A percentile compares a stretch with the other conserved stretches of the same genome.
These are phyloP conservation scores for Epirrhoe alternata DNA, from an alignment of 2,888 invertebrate genomes.

Conservation along the genomic window DNA sequence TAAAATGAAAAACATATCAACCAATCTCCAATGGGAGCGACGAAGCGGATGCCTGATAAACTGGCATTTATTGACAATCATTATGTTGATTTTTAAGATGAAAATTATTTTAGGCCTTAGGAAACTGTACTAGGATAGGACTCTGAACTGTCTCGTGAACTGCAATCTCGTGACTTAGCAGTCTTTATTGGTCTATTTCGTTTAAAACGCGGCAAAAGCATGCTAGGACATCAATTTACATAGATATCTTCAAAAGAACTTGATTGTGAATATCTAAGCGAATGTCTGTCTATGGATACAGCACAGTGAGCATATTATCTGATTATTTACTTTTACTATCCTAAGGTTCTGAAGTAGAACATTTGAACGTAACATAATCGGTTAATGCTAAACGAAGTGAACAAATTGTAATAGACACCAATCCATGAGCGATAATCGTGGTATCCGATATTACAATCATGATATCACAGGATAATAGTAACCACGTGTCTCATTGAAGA, in stretches of 20 bases:
- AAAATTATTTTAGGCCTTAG: not conserved
- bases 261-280: too few species aligned
- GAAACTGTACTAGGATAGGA: not conserved
- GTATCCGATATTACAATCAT: slow-evolving; percentile 17
- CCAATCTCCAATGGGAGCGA: slow-evolving; percentile 18
- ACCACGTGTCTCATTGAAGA: slow-evolving; percentile 1
- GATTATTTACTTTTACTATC: not conserved
- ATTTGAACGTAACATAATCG: slow-evolving; percentile 12
- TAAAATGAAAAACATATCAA: slow-evolving; percentile 25
- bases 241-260: not conserved
- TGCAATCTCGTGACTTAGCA: too few species aligned
- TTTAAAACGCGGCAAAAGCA: not conserved
- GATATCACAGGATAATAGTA: slow-evolving; percentile 22
- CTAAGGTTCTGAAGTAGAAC: slow-evolving; percentile 1
- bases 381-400: slow-evolving; percentile 13
- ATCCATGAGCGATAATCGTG: slow-evolving; percentile 18
- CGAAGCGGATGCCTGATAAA: slow-evolving; percentile 7
- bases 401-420: slow-evolving; percentile 21
- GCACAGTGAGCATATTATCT: not conserved
- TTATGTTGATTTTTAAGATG: not conserved
- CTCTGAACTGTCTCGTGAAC: not conserved
- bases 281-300: too few species aligned
- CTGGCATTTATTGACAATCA: slow-evolving; percentile 1
- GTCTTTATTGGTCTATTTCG: too few species aligned
- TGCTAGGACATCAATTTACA: too few species aligned